Evolutionary conservation across 1,140 invertebrate species (phyloP).

Genomic region (Polypedilum vanderplanki): DNA sequence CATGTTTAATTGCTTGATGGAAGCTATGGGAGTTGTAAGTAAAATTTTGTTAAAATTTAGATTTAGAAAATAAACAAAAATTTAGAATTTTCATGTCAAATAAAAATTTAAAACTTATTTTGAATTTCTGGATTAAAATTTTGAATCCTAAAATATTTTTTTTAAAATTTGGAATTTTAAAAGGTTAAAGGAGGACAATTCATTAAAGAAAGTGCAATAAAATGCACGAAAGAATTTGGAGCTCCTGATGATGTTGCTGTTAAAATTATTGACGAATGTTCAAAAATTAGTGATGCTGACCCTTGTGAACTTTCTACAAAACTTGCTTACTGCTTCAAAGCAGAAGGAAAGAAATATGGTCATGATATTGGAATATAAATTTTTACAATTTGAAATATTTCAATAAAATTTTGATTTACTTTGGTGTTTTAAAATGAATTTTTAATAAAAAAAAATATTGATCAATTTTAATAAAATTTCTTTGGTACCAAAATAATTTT

Average conservation of each 20-base stretch:
- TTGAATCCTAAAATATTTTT: not conserved
- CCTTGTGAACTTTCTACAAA: not conserved
- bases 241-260: not conserved
- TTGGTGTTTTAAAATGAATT: too few relatives aligned
- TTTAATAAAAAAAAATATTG: too few relatives aligned
- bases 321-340: not conserved
- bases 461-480: too few relatives aligned
- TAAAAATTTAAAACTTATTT: too few relatives aligned
- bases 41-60: not conserved
- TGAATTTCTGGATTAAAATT: not conserved
- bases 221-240: not conserved
- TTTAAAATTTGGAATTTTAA: not conserved
- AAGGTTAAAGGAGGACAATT: constrained; percentile 20
- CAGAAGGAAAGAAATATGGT: not conserved
- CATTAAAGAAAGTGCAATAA: not conserved
- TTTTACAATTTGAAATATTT: not conserved
- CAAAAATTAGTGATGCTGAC: not conserved
- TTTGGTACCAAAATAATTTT: too few relatives aligned
- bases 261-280: not conserved
- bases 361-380: not conserved
- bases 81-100: too few relatives aligned
- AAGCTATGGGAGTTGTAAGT: constrained; percentile 34
- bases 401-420: too few relatives aligned
- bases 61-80: too few relatives aligned
- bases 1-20: constrained; percentile 36